These are phyloP conservation scores for Erebia aethiops DNA, from an alignment of 2,888 invertebrate species.

Conservation along the genomic window DNA sequence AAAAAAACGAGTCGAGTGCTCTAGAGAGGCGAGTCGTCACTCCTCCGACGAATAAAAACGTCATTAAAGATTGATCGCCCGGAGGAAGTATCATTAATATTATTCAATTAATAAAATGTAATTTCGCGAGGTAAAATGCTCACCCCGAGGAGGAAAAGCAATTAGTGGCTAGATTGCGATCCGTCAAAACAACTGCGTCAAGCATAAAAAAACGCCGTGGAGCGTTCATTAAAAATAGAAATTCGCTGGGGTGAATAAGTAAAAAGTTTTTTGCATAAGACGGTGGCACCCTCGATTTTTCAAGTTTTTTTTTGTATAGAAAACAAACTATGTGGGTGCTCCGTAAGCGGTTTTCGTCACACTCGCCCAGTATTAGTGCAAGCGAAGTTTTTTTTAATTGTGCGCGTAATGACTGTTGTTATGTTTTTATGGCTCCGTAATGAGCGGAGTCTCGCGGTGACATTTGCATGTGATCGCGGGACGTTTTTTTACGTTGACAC, in stretches of 20 bases:
- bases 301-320: slow-evolving; percentile 66
- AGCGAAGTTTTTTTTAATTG: slow-evolving; percentile 79
- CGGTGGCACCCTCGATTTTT: slow-evolving; percentile 75
- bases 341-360: slow-evolving; percentile 80
- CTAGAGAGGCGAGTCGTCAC: slow-evolving; percentile 62
- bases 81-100: slow-evolving; percentile 81
- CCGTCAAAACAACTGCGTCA: slow-evolving; percentile 82
- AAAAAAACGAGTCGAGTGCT: slow-evolving; percentile 50
- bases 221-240: slow-evolving; percentile 80
- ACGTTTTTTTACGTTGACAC: slow-evolving; percentile 68
- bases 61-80: slow-evolving; percentile 81
- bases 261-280: slow-evolving; percentile 83
- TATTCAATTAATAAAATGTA: slow-evolving; percentile 83
- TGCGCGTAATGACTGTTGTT: slow-evolving; percentile 78
- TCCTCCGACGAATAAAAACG: slow-evolving; percentile 78
- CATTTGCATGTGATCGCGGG: slow-evolving; percentile 79
- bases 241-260: slow-evolving; percentile 81
- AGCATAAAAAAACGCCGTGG: slow-evolving; percentile 66
- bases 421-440: slow-evolving; percentile 78
- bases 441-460: slow-evolving; percentile 72
- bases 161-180: slow-evolving; percentile 83
- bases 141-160: slow-evolving; percentile 81
- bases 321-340: slow-evolving; percentile 81
- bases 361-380: slow-evolving; percentile 71
- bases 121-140: slow-evolving; percentile 75